phyloP scores from a whole-genome alignment of 2,888 invertebrate species.

The Mycogona germanica region DNA sequence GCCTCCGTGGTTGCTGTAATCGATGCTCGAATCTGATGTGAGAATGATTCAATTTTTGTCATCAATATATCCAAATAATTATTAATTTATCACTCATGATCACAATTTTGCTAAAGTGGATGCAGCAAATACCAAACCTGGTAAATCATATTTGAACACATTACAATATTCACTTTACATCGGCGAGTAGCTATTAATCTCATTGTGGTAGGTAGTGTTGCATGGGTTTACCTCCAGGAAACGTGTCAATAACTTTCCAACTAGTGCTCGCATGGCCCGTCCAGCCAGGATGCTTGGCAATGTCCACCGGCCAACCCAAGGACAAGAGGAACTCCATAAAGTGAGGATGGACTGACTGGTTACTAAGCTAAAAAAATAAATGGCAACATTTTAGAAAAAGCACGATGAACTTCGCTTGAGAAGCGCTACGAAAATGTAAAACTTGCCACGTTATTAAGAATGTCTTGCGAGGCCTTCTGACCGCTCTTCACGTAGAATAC shows the following conservation, averaged over 20 bases:
- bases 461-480: conserved; percentile 61
- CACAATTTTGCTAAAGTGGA: no score
- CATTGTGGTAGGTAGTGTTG: no score
- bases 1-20: conserved; percentile 9
- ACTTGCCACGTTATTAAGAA: conserved; percentile 61
- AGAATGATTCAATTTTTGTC: no score
- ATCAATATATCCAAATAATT: no score
- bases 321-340: conserved; percentile 50
- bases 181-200: no score
- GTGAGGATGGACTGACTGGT: conserved; percentile 36
- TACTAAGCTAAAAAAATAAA: neutral
- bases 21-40: neutral
- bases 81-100: no score
- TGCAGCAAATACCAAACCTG: no score
- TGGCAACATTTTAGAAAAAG: neutral
- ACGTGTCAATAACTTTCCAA: conserved; percentile 37
- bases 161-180: no score
- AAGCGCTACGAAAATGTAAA: neutral
- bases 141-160: no score
- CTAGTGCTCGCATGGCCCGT: conserved; percentile 80
- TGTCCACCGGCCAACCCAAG: conserved; percentile 77
- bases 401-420: neutral
- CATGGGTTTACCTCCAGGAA: conserved; percentile 5
- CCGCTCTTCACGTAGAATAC: conserved; percentile 86
- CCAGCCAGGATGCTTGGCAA: conserved; percentile 84